Evolutionary conservation across 2,888 invertebrate genomes (phyloP), one percentile per base, ranked within the genome.

Genomic region (Incurvaria masculella): DNA sequence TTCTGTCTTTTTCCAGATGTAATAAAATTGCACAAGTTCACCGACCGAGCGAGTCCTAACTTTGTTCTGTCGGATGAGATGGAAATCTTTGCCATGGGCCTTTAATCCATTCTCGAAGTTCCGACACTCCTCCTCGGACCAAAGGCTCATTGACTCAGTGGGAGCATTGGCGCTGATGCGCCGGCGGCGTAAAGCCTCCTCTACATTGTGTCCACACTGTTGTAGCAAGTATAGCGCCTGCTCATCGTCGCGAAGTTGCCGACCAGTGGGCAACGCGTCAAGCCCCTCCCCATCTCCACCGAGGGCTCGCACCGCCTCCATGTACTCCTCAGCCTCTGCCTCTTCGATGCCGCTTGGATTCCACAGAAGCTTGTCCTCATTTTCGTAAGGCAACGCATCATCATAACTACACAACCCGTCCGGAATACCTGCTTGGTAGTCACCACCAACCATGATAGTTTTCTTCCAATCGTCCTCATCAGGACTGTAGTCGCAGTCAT

Each of bases 1-100:
- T 64, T 97, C 97, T 21, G 97, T 97, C 72, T 98, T 98, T 73
- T 99, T 99, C 99, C 99, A 99, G 48, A 97, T 82, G 61, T 92
- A 92, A 69, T 92, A 92, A 76, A 98, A 99, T 65, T 97, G 95
- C 14, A 98, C 96, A 52, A 99, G 79, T 71, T 99, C 98, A 26
- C 97, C 94, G 41, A 98, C 96, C 8, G 95, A 93, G 57, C 97
- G 82, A 49, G 97, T 96, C 59, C 92, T 83, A 43, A 97, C 96
- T 82, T 95, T 96, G 63, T 94, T 88, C 64, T 93, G 91, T 61
- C 94, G 91, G 63, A 98, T 97, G 54, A 89, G 81, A 66, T 94
- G 91, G 68, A 99, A 99, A 72, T 98, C 95, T 78, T 99, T 99
- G 23, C 97, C 97, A 62, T 91, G 94, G 50, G 87, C 86, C 62